phyloP scores from a whole-genome alignment of 1,140 invertebrate genomes.

The Drosophila bocqueti region DNA sequence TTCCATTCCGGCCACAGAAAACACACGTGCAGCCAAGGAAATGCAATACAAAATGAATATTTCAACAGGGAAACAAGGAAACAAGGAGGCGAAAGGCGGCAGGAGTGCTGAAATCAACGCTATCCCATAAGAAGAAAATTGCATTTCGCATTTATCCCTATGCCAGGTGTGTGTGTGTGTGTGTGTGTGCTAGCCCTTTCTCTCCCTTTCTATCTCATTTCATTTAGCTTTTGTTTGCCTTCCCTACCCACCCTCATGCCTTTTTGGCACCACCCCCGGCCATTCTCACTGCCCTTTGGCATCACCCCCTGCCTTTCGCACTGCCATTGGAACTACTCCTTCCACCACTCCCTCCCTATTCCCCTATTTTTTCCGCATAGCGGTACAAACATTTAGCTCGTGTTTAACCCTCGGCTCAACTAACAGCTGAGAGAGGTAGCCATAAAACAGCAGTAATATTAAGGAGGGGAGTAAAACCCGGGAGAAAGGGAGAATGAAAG shows the following conservation, averaged over 20 bases:
- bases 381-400: conserved; percentile 70
- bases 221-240: conserved; percentile 6
- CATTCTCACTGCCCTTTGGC: neutral
- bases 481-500: conserved; percentile 14
- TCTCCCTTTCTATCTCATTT: neutral
- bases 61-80: conserved; percentile 52
- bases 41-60: conserved; percentile 82
- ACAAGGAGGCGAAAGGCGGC: neutral
- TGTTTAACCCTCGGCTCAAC: conserved; percentile 41
- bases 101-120: conserved; percentile 67
- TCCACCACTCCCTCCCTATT: neutral
- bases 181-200: neutral
- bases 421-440: conserved; percentile 30
- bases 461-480: neutral
- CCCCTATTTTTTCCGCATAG: conserved; percentile 50
- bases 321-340: neutral
- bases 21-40: conserved; percentile 49
- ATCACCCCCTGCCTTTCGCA: conserved; percentile 1
- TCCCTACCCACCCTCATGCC: neutral
- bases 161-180: conserved; percentile 35
- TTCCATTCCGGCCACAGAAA: conserved; percentile 40
- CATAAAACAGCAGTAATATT: conserved; percentile 37
- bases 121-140: conserved; percentile 72
- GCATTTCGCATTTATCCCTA: conserved; percentile 70
- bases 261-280: neutral